A percentile compares a stretch with the other conserved stretches of the same genome.
These are phyloP conservation scores for Loris lydekkerianus DNA, from an alignment of 2,797 vertebrate genomes.

Conservation along the genomic window DNA sequence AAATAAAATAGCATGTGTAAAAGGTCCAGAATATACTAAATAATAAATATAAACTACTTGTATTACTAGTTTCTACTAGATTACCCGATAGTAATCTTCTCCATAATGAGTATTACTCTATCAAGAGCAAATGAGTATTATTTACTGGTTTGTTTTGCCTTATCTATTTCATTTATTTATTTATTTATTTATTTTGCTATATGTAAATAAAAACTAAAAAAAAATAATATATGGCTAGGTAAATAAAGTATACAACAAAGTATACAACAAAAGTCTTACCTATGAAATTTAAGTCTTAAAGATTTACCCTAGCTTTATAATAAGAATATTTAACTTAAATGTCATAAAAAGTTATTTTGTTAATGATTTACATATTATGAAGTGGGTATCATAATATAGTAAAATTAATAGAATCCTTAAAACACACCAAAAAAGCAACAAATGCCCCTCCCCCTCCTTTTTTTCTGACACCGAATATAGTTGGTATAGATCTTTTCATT, in stretches of 20 bases:
- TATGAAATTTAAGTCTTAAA: not conserved
- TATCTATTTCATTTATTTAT: slow-evolving; percentile 42
- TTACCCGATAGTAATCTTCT: not conserved
- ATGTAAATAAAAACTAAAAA: slow-evolving; percentile 1
- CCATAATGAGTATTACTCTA: not conserved
- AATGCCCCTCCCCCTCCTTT: not conserved
- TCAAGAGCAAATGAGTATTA: not conserved
- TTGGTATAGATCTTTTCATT: not conserved
- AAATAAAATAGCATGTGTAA: not conserved
- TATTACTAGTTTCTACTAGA: not conserved
- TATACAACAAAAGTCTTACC: not conserved
- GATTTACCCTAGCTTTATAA: slow-evolving; percentile 1
- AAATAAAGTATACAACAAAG: slow-evolving; percentile 23
- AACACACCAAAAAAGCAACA: not conserved
- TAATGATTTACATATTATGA: slow-evolving; percentile 51
- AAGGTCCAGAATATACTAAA: not conserved
- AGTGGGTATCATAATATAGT: not conserved
- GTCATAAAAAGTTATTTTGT: slow-evolving; percentile 17
- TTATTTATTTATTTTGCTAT: slow-evolving; percentile 18
- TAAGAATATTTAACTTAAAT: slow-evolving; percentile 35
- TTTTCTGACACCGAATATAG: not conserved
- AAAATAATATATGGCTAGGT: not conserved
- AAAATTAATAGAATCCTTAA: slow-evolving; percentile 58
- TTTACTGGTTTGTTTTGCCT: not conserved
- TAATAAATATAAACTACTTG: not conserved